Base-by-base conservation (phyloP, 2,888 invertebrate genomes). In the Yponomeuta malinellus region DNA sequence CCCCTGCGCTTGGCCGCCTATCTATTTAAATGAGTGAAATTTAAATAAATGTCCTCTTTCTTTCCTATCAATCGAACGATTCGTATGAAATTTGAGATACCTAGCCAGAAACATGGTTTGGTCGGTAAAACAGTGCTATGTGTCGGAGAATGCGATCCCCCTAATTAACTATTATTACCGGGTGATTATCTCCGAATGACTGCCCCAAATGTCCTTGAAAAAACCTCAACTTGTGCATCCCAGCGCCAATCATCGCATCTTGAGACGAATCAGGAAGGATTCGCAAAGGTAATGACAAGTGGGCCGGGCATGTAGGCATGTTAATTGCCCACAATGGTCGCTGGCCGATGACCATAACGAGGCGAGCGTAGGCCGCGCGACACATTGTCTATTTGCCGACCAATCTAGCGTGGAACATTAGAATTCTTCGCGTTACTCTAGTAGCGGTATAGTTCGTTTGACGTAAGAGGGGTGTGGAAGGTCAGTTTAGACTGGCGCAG, bases 301-400 rank as follows among this genome's bases (percentile, higher is more conserved):
- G 89, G 90, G 89, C 83, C 79, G 87, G 81, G 82, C 87, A 89
- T 83, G 90, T 89, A 89, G 90, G 88, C 90, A 90, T 84, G 89
- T 83, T 90, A 90, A 91, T 91, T 91, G 90, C 84, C 78, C 86
- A 80, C 85, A 86, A 86, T 88, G 89, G 86, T 67, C 89, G 87
- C 84, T 83, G 84, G 79, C 81, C 84, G 83, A 77, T 84, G 82
- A 79, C 90, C 87, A 90, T 89, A 89, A 82, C 81, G 89, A 85
- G 77, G 75, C 79, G 73, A 71, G 87, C 87, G 90, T 91, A 88
- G 91, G 90, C 78, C 73, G 85, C 77, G 82, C 85, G 87, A 86
- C 89, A 87, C 83, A 81, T 79, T 85, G 88, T 89, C 89, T 89
- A 79, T 76, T 78, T 75, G 73, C 29, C 15, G 12, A 37, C 68